Evolutionary conservation across 2,797 vertebrate species (phyloP).

Genomic region (Microhierax caerulescens): DNA sequence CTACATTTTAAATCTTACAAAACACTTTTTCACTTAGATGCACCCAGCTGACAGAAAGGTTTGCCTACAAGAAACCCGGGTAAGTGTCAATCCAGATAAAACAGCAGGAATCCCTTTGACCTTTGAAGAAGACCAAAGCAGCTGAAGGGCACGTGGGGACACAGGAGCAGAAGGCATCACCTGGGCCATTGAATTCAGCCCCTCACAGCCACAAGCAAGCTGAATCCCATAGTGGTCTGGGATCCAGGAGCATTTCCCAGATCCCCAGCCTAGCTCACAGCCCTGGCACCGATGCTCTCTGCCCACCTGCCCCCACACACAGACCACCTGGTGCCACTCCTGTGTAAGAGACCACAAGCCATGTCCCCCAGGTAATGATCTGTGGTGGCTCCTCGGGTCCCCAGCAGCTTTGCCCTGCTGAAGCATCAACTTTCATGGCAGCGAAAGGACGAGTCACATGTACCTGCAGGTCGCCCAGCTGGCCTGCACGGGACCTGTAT

Average conservation of each 20-base stretch:
- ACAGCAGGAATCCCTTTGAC: neutral
- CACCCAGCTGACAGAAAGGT: neutral
- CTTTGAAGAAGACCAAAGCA: neutral
- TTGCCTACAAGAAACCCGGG: neutral
- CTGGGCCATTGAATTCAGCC: neutral
- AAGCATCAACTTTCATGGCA: neutral
- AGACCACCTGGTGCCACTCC: neutral
- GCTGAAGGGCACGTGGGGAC: neutral
- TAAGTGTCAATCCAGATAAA: neutral
- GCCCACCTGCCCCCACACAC: neutral
- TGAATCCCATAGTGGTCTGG: neutral
- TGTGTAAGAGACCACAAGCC: neutral
- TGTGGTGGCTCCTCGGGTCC: neutral
- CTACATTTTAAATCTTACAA: neutral
- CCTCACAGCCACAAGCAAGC: neutral
- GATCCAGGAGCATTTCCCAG: neutral
- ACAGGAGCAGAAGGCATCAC: neutral
- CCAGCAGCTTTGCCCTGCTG: neutral
- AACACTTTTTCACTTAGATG: neutral
- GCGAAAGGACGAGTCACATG: neutral
- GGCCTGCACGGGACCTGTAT: neutral
- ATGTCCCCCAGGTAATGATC: neutral
- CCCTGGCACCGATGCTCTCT: neutral
- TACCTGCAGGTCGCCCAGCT: neutral
- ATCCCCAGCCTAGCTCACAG: neutral